phyloP scores from a whole-genome alignment of 2,797 vertebrate genomes.

The Pelochelys cantorii region DNA sequence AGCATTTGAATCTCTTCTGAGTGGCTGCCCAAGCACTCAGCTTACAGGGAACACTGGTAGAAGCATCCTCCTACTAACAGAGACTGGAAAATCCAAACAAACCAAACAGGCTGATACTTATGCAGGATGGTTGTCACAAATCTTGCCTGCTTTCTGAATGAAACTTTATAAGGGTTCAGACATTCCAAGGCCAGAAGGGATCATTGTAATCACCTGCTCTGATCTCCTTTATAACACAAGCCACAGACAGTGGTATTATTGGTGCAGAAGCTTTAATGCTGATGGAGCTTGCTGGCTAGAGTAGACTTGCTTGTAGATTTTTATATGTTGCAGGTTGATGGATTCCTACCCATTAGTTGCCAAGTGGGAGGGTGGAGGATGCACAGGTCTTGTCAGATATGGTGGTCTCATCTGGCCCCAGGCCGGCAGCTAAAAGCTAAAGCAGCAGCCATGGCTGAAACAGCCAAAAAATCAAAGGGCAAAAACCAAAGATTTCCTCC shows the following conservation, averaged over 20 bases:
- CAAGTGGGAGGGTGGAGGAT: not conserved
- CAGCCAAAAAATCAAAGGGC: not conserved
- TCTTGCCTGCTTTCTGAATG: not conserved
- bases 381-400: not conserved
- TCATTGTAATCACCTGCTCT: not conserved
- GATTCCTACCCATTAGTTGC: not conserved
- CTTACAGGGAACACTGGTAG: not conserved
- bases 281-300: not conserved
- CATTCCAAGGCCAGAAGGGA: not conserved
- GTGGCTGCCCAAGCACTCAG: too few relatives aligned
- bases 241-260: not conserved
- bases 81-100: accelerated
- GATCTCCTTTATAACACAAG: not conserved
- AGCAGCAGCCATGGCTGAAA: not conserved
- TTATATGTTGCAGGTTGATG: not conserved
- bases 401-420: not conserved
- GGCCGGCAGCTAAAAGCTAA: not conserved
- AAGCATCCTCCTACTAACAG: not conserved
- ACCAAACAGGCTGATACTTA: not conserved
- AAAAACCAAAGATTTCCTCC: not conserved
- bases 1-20: too few relatives aligned
- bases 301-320: not conserved
- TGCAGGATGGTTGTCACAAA: not conserved
- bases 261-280: not conserved
- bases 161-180: not conserved